Evolutionary conservation across 2,888 invertebrate species (phyloP).

Genomic region (Saturnia pavonia): DNA sequence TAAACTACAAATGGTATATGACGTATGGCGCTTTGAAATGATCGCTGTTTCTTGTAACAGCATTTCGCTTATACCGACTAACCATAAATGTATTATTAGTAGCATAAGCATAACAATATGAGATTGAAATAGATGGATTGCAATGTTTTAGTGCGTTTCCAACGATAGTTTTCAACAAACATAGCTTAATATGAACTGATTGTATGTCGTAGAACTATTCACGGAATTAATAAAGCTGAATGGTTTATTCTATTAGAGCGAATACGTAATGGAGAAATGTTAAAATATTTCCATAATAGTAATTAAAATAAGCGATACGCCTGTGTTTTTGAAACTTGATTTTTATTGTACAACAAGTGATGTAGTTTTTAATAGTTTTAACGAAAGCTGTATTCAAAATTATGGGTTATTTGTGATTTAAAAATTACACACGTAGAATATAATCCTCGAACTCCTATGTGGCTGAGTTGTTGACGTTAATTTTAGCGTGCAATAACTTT

Average conservation of each 20-base stretch:
- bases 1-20: neutral
- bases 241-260: neutral
- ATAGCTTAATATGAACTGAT: neutral
- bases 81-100: slow-evolving; percentile 61
- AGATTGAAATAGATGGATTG: slow-evolving; percentile 54
- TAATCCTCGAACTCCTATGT: no score
- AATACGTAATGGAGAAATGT: slow-evolving; percentile 23
- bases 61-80: slow-evolving; percentile 30
- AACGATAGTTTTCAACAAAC: slow-evolving; percentile 27
- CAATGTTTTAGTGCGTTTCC: slow-evolving; percentile 28
- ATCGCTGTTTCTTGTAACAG: neutral
- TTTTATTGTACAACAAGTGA: neutral
- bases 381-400: neutral
- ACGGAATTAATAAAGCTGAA: slow-evolving; percentile 51
- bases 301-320: slow-evolving; percentile 55
- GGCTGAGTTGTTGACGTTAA: no score
- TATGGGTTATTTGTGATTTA: neutral
- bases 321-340: slow-evolving; percentile 53
- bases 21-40: neutral
- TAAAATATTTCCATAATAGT: slow-evolving; percentile 28
- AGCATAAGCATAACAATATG: slow-evolving; percentile 60
- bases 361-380: neutral
- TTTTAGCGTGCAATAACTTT: no score
- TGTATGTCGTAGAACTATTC: slow-evolving; percentile 33
- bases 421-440: no score